phyloP scores from a whole-genome alignment of 2,113 vertebrate genomes.

The Setophaga kirtlandii region DNA sequence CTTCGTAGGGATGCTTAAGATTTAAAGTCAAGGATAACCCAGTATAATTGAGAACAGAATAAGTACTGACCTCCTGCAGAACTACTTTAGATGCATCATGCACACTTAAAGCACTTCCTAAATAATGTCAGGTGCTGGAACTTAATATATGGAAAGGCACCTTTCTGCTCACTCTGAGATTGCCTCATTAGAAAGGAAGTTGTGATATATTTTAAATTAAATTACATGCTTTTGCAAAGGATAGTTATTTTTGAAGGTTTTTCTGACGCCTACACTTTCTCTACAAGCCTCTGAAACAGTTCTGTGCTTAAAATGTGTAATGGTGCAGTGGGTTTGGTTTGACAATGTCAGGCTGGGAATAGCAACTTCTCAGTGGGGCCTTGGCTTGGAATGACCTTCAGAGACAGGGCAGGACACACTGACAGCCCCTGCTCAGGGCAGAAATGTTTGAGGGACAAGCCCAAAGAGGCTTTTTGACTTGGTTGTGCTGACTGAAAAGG shows the following conservation, averaged over 20 bases:
- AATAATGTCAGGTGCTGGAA: not conserved
- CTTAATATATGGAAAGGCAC: not conserved
- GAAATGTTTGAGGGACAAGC: not conserved
- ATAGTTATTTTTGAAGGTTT: not conserved
- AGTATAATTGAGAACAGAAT: not conserved
- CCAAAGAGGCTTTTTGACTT: not conserved
- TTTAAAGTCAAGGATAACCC: conserved; percentile 22
- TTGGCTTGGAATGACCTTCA: not conserved
- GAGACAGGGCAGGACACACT: not conserved
- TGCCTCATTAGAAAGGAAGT: not conserved
- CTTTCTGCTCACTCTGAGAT: not conserved
- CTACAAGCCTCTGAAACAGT: not conserved
- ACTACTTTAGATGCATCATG: not conserved
- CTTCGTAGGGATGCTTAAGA: not conserved
- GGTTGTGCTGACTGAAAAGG: not conserved
- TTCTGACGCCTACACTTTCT: not conserved
- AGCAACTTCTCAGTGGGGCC: not conserved
- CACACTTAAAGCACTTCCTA: not conserved
- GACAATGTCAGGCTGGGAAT: not conserved
- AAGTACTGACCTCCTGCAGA: not conserved
- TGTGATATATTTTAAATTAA: not conserved
- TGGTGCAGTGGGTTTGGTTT: not conserved
- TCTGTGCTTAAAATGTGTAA: not conserved
- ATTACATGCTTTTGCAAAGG: not conserved
- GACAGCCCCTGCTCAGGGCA: not conserved